Evolutionary conservation across 2,888 invertebrate genomes (phyloP).

Genomic region (Acronicta aceris): DNA sequence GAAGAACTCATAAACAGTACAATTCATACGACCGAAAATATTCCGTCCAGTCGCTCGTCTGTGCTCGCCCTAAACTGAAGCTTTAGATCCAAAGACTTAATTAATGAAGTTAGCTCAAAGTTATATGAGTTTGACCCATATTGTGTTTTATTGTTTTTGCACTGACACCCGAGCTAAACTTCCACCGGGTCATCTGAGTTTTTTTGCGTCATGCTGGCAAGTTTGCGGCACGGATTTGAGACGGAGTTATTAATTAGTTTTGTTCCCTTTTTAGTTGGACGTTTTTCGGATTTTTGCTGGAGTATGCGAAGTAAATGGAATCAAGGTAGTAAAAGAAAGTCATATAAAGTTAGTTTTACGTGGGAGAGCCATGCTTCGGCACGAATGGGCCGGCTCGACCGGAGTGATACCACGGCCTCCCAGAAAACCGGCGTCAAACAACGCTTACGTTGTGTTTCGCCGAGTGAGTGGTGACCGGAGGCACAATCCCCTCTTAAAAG

Average conservation of each 20-base stretch:
- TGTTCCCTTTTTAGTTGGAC: constrained; percentile 12
- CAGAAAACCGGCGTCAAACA: no score
- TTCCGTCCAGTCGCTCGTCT: background rate
- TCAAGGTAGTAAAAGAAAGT: no score
- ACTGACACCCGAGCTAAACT: constrained; percentile 47
- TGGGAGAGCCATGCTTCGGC: no score
- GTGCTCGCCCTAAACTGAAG: constrained; percentile 15
- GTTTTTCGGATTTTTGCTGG: constrained; percentile 5
- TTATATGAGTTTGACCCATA: constrained; percentile 60
- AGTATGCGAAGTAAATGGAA: no score
- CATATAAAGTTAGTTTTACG: no score
- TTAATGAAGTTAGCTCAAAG: constrained; percentile 59
- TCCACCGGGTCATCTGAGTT: constrained; percentile 34
- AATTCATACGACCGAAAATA: no score
- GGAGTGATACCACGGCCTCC: no score
- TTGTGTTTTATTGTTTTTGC: constrained; percentile 56
- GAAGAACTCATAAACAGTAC: no score
- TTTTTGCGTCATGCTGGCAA: constrained; percentile 43
- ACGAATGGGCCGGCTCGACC: no score
- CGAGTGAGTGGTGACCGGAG: no score
- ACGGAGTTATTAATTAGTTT: constrained; percentile 52
- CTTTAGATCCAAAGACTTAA: constrained; percentile 54
- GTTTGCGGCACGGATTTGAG: constrained; percentile 42
- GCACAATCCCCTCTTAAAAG: no score
- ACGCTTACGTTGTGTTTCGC: no score